Conservation (phyloP, 2,888 invertebrate species). For the Neria commutata region DNA sequence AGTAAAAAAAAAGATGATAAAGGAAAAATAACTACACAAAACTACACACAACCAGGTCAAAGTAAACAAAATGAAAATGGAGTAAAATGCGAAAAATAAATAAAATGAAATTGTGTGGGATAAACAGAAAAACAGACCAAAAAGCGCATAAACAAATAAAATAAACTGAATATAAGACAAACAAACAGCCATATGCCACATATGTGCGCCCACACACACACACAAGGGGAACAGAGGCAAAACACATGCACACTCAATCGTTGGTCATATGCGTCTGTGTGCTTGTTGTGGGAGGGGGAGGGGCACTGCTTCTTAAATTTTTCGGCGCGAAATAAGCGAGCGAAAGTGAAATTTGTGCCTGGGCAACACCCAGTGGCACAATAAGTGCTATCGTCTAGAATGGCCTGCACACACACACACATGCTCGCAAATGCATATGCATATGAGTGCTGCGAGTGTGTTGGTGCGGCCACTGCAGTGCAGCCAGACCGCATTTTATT, state of each 20-base stretch:
- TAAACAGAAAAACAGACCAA: conserved; percentile 39
- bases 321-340: conserved; percentile 39
- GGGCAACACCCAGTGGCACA: conserved; percentile 9
- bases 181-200: neutral
- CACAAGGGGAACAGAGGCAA: conserved; percentile 36
- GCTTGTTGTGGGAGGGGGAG: neutral
- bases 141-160: conserved; percentile 6
- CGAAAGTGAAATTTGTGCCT: conserved; percentile 47
- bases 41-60: conserved; percentile 44
- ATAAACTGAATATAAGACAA: conserved; percentile 14
- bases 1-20: neutral
- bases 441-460: too few species aligned
- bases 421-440: neutral
- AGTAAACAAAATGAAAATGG: conserved; percentile 47
- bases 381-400: neutral
- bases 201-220: conserved; percentile 1
- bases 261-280: conserved; percentile 4
- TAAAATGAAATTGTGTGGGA: conserved; percentile 42
- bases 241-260: conserved; percentile 18
- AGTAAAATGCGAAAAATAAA: conserved; percentile 38
- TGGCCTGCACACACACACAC: neutral
- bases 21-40: conserved; percentile 17
- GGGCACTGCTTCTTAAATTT: conserved; percentile 17
- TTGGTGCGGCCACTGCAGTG: too few species aligned
- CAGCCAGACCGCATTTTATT: too few species aligned